phyloP scores from a whole-genome alignment of 2,888 invertebrate genomes.

The Proisotoma minuta region DNA sequence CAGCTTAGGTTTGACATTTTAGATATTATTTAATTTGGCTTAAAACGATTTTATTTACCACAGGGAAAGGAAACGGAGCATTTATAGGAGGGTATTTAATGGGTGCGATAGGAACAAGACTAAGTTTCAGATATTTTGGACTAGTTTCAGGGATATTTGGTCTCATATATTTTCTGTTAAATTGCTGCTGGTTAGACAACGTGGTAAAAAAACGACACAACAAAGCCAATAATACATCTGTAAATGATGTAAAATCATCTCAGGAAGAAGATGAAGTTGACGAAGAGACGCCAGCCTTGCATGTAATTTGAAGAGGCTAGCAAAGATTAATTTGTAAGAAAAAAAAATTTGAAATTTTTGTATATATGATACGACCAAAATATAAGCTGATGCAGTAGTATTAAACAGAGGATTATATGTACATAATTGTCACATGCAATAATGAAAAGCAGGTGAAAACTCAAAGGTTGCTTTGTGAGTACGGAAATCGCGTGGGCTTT shows the following conservation, averaged over 20 bases:
- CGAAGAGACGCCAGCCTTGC: neutral
- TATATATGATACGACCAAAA: too few species aligned
- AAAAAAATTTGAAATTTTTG: too few species aligned
- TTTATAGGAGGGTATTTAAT: slow-evolving; percentile 74
- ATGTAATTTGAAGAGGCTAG: neutral
- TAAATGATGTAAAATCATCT: neutral
- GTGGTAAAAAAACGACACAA: slow-evolving; percentile 25
- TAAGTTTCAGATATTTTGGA: slow-evolving; percentile 75
- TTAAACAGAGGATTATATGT: too few species aligned
- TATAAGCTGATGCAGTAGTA: too few species aligned
- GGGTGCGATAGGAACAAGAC: slow-evolving; percentile 67
- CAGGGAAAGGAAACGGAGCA: slow-evolving; percentile 74
- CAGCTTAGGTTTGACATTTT: slow-evolving; percentile 69
- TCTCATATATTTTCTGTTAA: slow-evolving; percentile 64
- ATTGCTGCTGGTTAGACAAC: slow-evolving; percentile 66
- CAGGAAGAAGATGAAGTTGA: neutral
- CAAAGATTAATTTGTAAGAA: too few species aligned
- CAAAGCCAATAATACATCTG: neutral
- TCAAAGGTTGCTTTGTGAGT: too few species aligned
- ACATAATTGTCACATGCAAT: too few species aligned
- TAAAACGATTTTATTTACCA: slow-evolving; percentile 15
- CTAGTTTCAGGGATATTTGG: slow-evolving; percentile 67
- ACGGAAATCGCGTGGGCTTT: too few species aligned
- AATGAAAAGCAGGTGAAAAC: too few species aligned
- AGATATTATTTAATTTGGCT: too few species aligned